phyloP scores from a whole-genome alignment of 2,888 invertebrate species.

The Acleris cristana region DNA sequence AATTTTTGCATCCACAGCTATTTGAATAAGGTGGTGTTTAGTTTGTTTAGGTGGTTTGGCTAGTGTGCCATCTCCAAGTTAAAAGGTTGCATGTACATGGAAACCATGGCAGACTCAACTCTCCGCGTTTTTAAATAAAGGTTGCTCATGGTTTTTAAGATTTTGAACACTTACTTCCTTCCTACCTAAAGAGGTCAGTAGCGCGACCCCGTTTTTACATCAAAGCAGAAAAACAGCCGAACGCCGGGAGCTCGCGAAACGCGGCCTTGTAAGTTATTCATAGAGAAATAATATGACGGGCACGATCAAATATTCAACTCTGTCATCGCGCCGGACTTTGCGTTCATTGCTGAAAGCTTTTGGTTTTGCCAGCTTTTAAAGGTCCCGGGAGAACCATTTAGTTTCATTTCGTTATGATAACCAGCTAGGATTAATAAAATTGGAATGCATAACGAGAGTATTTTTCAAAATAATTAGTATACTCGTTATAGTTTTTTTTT shows the following conservation, averaged over 20 bases:
- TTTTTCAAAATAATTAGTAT: too few relatives aligned
- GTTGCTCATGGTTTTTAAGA: too few relatives aligned
- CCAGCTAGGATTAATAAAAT: not conserved
- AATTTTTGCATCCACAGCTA: not conserved
- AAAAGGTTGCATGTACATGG: not conserved
- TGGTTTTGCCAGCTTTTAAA: not conserved
- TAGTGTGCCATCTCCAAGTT: not conserved
- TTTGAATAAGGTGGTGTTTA: not conserved
- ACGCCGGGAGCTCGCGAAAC: slow-evolving; percentile 16
- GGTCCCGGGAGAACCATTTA: not conserved
- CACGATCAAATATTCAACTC: slow-evolving; percentile 19
- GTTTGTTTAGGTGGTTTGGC: slow-evolving; percentile 1
- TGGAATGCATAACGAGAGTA: not conserved
- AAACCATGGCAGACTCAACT: not conserved
- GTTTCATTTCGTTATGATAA: not conserved
- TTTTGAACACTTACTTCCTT: too few relatives aligned
- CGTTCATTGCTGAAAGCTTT: slow-evolving; percentile 7
- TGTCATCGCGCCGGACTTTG: slow-evolving; percentile 17
- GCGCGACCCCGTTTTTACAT: slow-evolving; percentile 13
- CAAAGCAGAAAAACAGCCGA: slow-evolving; percentile 24
- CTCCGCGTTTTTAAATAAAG: too few relatives aligned
- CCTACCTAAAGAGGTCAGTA: too few relatives aligned
- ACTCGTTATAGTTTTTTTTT: too few relatives aligned
- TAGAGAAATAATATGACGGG: slow-evolving; percentile 28
- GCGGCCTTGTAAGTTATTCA: slow-evolving; percentile 28